Evolutionary conservation across 1,140 invertebrate species (phyloP), one percentile per base, ranked within the genome.

Genomic region (Dendrolimus kikuchii): DNA sequence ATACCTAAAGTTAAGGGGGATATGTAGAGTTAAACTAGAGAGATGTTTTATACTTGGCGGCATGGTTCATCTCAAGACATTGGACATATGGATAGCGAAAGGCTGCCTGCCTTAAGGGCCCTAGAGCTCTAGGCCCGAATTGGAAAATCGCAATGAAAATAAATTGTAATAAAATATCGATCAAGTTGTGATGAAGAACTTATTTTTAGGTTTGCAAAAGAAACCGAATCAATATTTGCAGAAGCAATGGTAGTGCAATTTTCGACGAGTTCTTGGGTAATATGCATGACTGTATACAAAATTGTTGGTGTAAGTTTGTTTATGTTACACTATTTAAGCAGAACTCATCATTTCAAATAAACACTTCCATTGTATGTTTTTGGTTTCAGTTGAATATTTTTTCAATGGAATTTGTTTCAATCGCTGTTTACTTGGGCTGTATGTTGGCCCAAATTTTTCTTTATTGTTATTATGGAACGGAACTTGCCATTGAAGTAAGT

Each of bases 201-300:
- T 23, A 8, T 5, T 45, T 51, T 7, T 49, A 82, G 79, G 74
- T 78, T 74, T 49, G 54, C 56, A 2, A 68, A 65, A 41, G 79
- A 82, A 64, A 49, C 77, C 8, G 69, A 79, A 49, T 70, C 64
- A 6, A 73, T 80, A 55, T 82, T 82, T 53, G 59, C 54, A 4
- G 74, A 77, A 59, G 71, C 72, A 4, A 68, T 78, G 74, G 54
- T 62, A 0, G 46, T 78, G 0, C 77, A 80, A 38, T 73, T 82
- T 39, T 53, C 74, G 8, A 63, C 76, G 5, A 73, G 66, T 59
- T 66, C 68, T 0, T 80, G 77, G 75, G 79, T 82, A 2, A 77
- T 82, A 57, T 82, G 79, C 46, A 78, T 80, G 71, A 82, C 79
- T 2, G 55, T 70, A 2, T 82, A 82, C 43, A 80, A 76, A 43